Conservation (phyloP, 2,113 vertebrate genomes). For the Maccullochella peelii region DNA sequence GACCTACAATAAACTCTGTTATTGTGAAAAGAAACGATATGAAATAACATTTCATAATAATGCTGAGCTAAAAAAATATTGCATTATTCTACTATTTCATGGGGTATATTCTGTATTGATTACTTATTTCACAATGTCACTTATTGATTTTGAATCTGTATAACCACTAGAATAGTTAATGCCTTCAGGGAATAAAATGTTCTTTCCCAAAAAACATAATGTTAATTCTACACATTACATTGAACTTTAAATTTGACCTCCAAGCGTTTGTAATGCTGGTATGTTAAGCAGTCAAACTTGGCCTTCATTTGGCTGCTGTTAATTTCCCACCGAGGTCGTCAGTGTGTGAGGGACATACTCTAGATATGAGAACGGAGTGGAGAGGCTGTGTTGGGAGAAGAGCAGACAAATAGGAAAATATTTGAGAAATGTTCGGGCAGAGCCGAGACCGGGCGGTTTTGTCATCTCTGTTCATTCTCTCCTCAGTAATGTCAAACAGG, state of each 20-base stretch:
- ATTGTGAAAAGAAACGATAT: neutral
- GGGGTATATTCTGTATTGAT: neutral
- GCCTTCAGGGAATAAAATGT: neutral
- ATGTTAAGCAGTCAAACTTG: conserved; percentile 11
- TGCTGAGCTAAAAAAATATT: neutral
- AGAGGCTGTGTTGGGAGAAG: conserved; percentile 29
- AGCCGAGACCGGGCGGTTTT: conserved; percentile 70
- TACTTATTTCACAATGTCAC: neutral
- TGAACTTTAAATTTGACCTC: neutral
- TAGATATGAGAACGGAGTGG: conserved; percentile 23
- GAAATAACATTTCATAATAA: neutral
- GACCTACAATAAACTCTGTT: neutral
- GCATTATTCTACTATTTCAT: neutral
- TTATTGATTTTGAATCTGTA: no score
- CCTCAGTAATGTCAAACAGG: conserved; percentile 46
- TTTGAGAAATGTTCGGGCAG: conserved; percentile 73
- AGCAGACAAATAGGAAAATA: conserved; percentile 74
- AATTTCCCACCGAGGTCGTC: conserved; percentile 28
- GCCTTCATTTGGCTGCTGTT: conserved; percentile 29
- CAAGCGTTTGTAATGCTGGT: neutral
- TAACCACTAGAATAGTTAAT: neutral
- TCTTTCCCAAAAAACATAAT: neutral
- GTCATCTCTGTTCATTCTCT: conserved; percentile 65
- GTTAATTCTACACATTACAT: no score
- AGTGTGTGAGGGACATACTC: conserved; percentile 5